Conservation (phyloP, 2,888 invertebrate genomes). For the Urechis unicinctus region DNA sequence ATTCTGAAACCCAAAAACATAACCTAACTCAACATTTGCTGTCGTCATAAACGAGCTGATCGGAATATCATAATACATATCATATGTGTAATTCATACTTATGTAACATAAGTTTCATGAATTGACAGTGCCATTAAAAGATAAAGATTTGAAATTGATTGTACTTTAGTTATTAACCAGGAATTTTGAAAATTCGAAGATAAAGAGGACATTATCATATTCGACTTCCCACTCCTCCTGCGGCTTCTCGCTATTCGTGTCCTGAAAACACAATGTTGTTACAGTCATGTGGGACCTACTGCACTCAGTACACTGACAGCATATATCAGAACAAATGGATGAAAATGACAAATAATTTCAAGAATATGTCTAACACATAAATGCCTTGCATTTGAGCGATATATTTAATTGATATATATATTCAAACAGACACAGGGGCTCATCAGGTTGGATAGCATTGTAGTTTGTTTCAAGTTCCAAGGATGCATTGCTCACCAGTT, state of each 20-base stretch:
- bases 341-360: no score
- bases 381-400: no score
- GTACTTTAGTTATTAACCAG: slow-evolving; percentile 32
- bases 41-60: neutral
- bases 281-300: no score
- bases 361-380: no score
- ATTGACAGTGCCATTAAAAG: neutral
- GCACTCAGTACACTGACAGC: no score
- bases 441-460: no score
- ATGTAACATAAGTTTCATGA: neutral
- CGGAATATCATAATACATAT: no score
- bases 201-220: slow-evolving; percentile 30
- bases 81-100: neutral
- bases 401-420: no score
- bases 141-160: neutral
- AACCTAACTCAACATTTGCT: no score
- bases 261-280: slow-evolving; percentile 26
- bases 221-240: slow-evolving; percentile 28
- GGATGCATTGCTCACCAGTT: slow-evolving; percentile 39
- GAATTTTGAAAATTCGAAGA: slow-evolving; percentile 39
- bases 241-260: slow-evolving; percentile 30
- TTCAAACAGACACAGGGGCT: no score
- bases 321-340: no score
- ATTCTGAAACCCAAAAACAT: slow-evolving; percentile 29
- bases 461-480: no score